phyloP scores from a whole-genome alignment of 2,888 invertebrate genomes.

The Tethea ocularis region DNA sequence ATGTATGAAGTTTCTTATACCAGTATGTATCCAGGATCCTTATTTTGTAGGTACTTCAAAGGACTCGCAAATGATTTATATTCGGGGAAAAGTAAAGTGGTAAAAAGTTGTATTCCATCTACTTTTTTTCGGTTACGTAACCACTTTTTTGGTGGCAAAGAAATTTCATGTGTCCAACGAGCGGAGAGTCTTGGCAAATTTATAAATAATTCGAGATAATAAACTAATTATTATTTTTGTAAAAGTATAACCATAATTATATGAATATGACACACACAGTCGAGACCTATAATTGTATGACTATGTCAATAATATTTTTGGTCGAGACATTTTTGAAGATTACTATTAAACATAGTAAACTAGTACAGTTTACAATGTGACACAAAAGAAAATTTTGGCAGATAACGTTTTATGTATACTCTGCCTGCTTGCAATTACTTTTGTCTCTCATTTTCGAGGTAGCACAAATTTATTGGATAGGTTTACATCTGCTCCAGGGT shows the following conservation, averaged over 20 bases:
- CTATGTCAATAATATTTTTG: too few relatives aligned
- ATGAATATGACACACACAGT: too few relatives aligned
- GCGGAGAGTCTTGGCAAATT: conserved; percentile 18
- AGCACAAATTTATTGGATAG: too few relatives aligned
- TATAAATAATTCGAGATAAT: conserved; percentile 21
- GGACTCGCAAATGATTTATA: conserved; percentile 6
- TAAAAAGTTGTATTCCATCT: not conserved
- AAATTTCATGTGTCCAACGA: conserved; percentile 16
- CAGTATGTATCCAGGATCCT: not conserved
- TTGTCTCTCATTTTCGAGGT: too few relatives aligned
- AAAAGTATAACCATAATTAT: conserved; percentile 6
- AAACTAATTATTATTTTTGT: too few relatives aligned
- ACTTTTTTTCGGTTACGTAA: conserved; percentile 7
- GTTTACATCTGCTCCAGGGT: too few relatives aligned
- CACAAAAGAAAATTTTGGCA: not conserved
- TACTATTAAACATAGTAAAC: too few relatives aligned
- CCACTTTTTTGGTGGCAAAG: conserved; percentile 20
- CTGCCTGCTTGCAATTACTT: too few relatives aligned
- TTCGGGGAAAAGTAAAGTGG: not conserved
- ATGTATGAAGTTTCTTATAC: conserved; percentile 1
- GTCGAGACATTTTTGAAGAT: too few relatives aligned
- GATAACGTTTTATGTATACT: too few relatives aligned
- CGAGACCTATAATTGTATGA: too few relatives aligned
- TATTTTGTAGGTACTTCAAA: not conserved
- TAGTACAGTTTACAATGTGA: not conserved